Conservation (phyloP, 2,888 invertebrate genomes). For the Tethea ocularis region DNA sequence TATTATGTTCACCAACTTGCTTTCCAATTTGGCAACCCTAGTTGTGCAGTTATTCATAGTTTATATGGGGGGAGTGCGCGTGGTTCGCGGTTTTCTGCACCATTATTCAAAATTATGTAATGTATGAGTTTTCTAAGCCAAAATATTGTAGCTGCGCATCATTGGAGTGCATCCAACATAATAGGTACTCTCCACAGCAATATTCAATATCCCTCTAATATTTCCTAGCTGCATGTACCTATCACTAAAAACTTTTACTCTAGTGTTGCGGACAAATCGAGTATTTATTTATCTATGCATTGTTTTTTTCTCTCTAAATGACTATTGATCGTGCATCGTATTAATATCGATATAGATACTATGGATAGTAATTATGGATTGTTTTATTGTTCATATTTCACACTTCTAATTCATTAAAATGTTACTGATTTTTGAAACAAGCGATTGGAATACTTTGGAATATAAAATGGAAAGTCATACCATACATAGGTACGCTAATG, state of each 20-base stretch:
- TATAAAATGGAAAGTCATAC: too few relatives aligned
- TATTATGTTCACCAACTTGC: neutral
- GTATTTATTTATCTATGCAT: too few relatives aligned
- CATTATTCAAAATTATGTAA: conserved; percentile 3
- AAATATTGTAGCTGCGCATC: neutral
- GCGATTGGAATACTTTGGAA: too few relatives aligned
- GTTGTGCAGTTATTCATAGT: neutral
- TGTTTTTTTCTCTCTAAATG: too few relatives aligned
- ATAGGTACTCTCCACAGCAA: neutral
- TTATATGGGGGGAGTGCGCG: neutral
- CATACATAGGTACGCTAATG: too few relatives aligned
- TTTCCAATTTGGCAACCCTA: neutral
- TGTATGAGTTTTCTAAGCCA: conserved; percentile 1
- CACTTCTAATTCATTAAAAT: too few relatives aligned
- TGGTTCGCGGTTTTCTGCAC: conserved; percentile 1
- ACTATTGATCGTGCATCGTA: too few relatives aligned
- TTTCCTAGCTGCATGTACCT: neutral
- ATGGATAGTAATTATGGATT: too few relatives aligned
- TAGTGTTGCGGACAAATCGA: too few relatives aligned
- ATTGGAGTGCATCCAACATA: neutral
- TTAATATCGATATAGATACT: too few relatives aligned
- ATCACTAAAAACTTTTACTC: neutral
- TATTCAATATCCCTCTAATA: neutral
- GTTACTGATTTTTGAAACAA: too few relatives aligned
- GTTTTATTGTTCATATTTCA: too few relatives aligned